Evolutionary conservation across 1,140 invertebrate species (phyloP).

Genomic region (Drosophila parabipectinata): DNA sequence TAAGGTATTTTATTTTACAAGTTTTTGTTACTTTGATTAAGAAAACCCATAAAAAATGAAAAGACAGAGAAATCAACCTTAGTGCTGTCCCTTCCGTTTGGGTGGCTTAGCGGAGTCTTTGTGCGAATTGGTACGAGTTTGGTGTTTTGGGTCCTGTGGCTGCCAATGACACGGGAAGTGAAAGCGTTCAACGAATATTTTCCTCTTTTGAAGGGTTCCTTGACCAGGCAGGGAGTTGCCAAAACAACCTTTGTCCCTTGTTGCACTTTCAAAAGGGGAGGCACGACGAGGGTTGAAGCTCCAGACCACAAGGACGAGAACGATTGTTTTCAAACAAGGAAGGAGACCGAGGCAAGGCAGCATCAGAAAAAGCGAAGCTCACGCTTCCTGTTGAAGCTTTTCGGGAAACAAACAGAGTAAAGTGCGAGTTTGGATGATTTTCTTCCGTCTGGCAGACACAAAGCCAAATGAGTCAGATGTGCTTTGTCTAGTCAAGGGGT

Average conservation of each 20-base stretch:
- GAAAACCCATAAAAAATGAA: neutral
- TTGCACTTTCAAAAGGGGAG: slow-evolving; percentile 38
- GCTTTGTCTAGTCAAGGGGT: slow-evolving; percentile 63
- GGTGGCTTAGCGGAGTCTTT: slow-evolving; percentile 54
- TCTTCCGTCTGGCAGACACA: slow-evolving; percentile 55
- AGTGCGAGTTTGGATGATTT: slow-evolving; percentile 19
- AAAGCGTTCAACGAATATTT: slow-evolving; percentile 65
- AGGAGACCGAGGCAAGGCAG: slow-evolving; percentile 34
- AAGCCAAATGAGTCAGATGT: slow-evolving; percentile 67
- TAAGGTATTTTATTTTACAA: too few relatives aligned
- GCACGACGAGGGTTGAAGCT: slow-evolving; percentile 63
- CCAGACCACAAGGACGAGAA: slow-evolving; percentile 28
- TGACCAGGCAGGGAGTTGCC: slow-evolving; percentile 49
- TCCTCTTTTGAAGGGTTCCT: slow-evolving; percentile 54
- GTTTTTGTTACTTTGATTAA: too few relatives aligned
- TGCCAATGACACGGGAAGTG: slow-evolving; percentile 80
- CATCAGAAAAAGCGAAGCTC: slow-evolving; percentile 63
- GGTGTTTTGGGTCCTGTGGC: slow-evolving; percentile 37
- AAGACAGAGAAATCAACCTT: neutral
- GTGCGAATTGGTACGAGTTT: slow-evolving; percentile 29
- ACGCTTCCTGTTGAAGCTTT: slow-evolving; percentile 72
- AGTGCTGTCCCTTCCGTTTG: slow-evolving; percentile 12
- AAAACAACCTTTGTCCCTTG: slow-evolving; percentile 64
- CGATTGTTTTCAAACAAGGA: slow-evolving; percentile 39
- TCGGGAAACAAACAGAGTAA: slow-evolving; percentile 44